A percentile compares a stretch with the other conserved stretches of the same genome.
These are phyloP conservation scores for Notospermus geniculatus DNA, from an alignment of 1,140 invertebrate species.

Conservation along the genomic window DNA sequence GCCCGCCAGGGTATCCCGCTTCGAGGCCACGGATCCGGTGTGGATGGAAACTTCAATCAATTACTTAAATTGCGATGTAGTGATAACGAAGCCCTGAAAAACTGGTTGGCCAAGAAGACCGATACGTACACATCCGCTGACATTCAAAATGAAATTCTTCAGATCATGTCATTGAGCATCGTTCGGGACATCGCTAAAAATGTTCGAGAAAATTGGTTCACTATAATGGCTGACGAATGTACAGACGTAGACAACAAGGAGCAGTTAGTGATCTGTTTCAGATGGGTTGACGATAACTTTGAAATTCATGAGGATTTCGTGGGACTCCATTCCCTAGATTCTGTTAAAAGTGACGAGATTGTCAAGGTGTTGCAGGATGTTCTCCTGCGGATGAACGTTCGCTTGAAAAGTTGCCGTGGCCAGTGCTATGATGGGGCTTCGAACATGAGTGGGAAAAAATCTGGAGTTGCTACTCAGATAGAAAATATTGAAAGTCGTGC, in stretches of 20 bases:
- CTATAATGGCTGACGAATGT: conserved; percentile 19
- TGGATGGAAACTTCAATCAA: neutral
- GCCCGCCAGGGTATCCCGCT: neutral
- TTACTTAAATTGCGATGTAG: neutral
- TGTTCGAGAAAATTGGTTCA: conserved; percentile 8
- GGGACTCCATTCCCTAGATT: conserved; percentile 9
- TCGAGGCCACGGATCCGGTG: neutral
- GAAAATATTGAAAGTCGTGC: neutral
- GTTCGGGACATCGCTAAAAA: conserved; percentile 6
- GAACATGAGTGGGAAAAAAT: conserved; percentile 12
- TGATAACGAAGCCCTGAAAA: neutral
- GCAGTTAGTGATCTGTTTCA: conserved; percentile 19
- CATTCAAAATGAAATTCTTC: conserved; percentile 19
- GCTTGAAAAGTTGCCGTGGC: conserved; percentile 14
- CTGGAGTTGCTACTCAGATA: conserved; percentile 9
- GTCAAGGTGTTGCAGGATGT: too few species aligned
- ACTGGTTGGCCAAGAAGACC: conserved; percentile 12
- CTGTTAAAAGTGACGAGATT: neutral
- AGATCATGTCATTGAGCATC: conserved; percentile 13
- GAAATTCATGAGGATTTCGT: too few species aligned
- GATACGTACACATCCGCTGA: conserved; percentile 12
- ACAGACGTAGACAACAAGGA: conserved; percentile 18
- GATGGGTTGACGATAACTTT: too few species aligned
- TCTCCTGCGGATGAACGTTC: conserved; percentile 8
- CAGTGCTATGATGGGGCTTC: conserved; percentile 16